Conservation (phyloP, 2,113 vertebrate species). For the Nothoprocta pentlandii region DNA sequence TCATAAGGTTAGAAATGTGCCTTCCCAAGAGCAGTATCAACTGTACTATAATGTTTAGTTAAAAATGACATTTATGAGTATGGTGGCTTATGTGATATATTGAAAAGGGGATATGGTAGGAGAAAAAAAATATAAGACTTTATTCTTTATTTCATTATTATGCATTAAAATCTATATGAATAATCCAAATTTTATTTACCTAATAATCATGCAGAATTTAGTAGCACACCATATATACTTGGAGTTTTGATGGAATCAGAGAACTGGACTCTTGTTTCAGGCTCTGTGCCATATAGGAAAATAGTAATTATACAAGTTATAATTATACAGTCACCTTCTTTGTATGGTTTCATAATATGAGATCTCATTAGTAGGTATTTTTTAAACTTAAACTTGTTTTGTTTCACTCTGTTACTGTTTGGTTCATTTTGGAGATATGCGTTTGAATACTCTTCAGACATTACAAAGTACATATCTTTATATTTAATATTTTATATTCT, state of each 20-base stretch:
- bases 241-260: background rate
- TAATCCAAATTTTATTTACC: background rate
- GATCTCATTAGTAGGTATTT: background rate
- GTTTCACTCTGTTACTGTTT: background rate
- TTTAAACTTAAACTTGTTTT: background rate
- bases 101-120: background rate
- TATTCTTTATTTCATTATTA: background rate
- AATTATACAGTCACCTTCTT: background rate
- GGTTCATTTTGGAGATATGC: background rate
- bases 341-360: background rate
- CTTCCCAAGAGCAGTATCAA: background rate
- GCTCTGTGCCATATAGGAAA: background rate
- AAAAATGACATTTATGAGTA: background rate
- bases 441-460: background rate
- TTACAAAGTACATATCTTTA: background rate
- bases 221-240: too few relatives aligned
- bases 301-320: background rate
- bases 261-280: background rate
- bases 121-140: background rate
- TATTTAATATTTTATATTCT: background rate
- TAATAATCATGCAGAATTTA: background rate
- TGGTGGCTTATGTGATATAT: background rate
- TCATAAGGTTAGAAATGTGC: background rate
- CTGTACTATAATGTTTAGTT: background rate
- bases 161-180: background rate